Base-by-base conservation (phyloP, 2,113 vertebrate species). In the Ctenomys sociabilis region DNA sequence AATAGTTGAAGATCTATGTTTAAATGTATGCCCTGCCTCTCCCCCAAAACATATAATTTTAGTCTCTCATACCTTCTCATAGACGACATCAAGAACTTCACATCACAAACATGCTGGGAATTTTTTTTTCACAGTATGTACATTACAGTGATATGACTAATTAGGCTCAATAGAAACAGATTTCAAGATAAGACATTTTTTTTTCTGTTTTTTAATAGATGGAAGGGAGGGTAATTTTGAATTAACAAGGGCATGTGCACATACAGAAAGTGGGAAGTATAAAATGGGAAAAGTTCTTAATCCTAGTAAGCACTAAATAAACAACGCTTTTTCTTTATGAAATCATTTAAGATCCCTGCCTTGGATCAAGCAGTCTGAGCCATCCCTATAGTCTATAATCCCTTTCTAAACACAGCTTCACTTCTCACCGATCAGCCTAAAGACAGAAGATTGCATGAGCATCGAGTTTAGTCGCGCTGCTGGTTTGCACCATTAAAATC, bases 1-100 rank as follows among this genome's bases (percentile, higher is more conserved):
- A 81, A 45, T n/a, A 63, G 59, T 93, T 82, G 78, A 90, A 86
- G 80, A 91, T 45, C 84, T 84, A 22, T 77, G 66, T 64, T 85
- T 10, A 35, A 83, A 95, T 94, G 86, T 54, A 92, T 37, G 24
- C 68, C 52, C 49, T 64, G 35, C 40, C 22, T 68, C 43, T 40
- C 85, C 5, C 82, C 85, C 81, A 92, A 89, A 81, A 21, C 49
- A 61, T 7, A 7, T 81, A 75, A 84, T 88, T 90, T 94, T 61
- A 90, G 45, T 28, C 22, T 80, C 30, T 63, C 24, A 11, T 64
- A 68, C 77, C 16, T 93, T 91, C 35, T 82, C 73, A 63, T 70
- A 49, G 87, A 73, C 78, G 83, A 92, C 24, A 16, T 88, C 66
- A 95, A 88, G 64, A 91, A 59, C 43, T 70, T 54, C 40, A 83